Evolutionary conservation across 2,113 vertebrate genomes (phyloP), one percentile per base, ranked within the genome.

Genomic region (Tinamus guttatus): DNA sequence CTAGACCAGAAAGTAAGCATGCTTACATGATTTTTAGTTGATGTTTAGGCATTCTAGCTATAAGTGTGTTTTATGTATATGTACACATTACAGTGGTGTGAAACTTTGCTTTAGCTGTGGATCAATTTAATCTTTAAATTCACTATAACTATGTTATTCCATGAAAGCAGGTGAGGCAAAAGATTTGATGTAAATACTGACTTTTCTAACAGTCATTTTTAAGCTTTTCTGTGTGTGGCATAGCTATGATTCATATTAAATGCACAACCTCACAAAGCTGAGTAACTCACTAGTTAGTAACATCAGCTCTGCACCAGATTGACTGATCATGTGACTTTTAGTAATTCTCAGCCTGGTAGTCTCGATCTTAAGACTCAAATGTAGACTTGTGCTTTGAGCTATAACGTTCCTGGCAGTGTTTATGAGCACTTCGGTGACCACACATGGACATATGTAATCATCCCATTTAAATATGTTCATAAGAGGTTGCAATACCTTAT

Each of bases 301-400:
- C 25, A 27, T 3, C 0, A 0, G 47, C 36, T 80, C n/a, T 40
- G 17, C 56, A 24, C n/a, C 41, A 41, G 30, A 59, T 36, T 41
- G 56, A 41, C 5, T 58, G 32, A 51, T 41, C 24, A 52, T 62
- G 68, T 49, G 19, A 30, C n/a, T 45, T 64, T 34, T 62, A 84
- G 7, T 21, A 60, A 20, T 20, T 75, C 51, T 22, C 40, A 86
- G 27, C 7, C 49, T 38, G 41, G 11, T 13, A 68, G 14, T 77
- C 21, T 17, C 11, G 58, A 20, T 63, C 24, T 76, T 21, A 40
- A 52, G 10, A 14, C 24, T 43, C 58, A 70, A 0, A 0, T 47
- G 25, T 40, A 78, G 45, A 51, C 0, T 70, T 81, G 28, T 3
- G 3, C 13, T 81, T 68, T 84, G 38, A 56, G 45, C 77, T 34